These are phyloP conservation scores for Campoletis sonorensis DNA, from an alignment of 1,140 invertebrate species.

Conservation along the genomic window DNA sequence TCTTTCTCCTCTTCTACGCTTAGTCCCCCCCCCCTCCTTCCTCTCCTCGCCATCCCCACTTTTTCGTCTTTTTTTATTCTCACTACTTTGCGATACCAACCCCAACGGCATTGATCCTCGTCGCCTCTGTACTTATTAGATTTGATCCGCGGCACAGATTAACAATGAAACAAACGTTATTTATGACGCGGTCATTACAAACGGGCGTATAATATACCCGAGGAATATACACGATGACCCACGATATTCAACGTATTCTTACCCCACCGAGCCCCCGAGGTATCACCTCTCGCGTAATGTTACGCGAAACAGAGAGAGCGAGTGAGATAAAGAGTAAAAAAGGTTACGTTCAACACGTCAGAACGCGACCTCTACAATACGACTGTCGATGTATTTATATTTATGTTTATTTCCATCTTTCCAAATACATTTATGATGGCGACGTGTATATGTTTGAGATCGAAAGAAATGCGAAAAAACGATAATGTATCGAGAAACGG, in stretches of 20 bases:
- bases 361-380: not conserved
- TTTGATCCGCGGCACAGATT: constrained; percentile 72
- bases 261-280: not conserved
- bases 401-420: too few relatives aligned
- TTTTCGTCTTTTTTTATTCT: not conserved
- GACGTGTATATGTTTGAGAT: not conserved
- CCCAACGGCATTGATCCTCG: constrained; percentile 65
- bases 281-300: too few relatives aligned
- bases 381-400: too few relatives aligned
- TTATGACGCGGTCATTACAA: constrained; percentile 72
- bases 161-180: constrained; percentile 76
- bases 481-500: constrained; percentile 26
- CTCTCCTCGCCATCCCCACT: not conserved
- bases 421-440: not conserved
- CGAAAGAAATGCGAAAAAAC: not conserved
- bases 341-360: not conserved
- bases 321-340: not conserved
- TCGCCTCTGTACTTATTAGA: constrained; percentile 73
- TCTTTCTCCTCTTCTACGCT: not conserved
- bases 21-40: not conserved
- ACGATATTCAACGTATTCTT: constrained; percentile 65
- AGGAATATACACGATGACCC: constrained; percentile 65
- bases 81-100: constrained; percentile 20
- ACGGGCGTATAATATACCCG: constrained; percentile 39
- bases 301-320: too few relatives aligned